Base-by-base conservation (phyloP, 2,797 vertebrate genomes). In the Danio jaintianensis region DNA sequence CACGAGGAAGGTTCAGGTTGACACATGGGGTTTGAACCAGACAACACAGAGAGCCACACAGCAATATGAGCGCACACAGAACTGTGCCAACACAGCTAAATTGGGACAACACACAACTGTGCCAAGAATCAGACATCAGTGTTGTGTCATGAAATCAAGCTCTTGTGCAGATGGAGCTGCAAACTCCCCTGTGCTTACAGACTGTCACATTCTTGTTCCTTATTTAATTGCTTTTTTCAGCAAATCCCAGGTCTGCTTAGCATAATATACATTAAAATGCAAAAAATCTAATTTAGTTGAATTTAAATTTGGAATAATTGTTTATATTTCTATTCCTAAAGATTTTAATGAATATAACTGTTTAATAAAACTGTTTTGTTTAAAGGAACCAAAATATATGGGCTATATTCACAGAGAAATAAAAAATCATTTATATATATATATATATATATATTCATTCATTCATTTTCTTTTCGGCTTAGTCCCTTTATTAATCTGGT, bases 21-120 rank as follows among this genome's bases (percentile, higher is more conserved):
- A 67, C 73, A 77, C 20, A 59, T 12, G 9, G 43, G 22, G 20
- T 8, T 59, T 59, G 45, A 73, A 59, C 59, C 53, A 73, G 55
- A 29, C 6, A 22, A 75, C 59, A 63, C 36, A 42, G 29, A 42
- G 8, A 64, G 59, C 18, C 56, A 42, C 38, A 53, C 20, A 43
- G 69, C 40, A 72, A 72, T 22, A 45, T 29, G 53, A 72, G 38
- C 58, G 18, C 38, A 16, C 53, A 58, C n/a, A 50, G 36, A 47
- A 18, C 75, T 68, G 75, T 68, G 63, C 63, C 75, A 68, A 29
- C 40, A 18, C 62, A 47, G 42, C 53, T 58, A 56, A 77, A 56
- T 55, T 7, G 18, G 36, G 59, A 75, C 4, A 20, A 55, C 38
- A 38, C 16, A 58, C 61, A 29, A 6, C 29, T 29, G 29, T 42